Percentiles rank a stretch among this genome's conserved stretches.
Evolutionary conservation across 2,888 invertebrate species (phyloP).

Genomic region (Megamerina dolium): DNA sequence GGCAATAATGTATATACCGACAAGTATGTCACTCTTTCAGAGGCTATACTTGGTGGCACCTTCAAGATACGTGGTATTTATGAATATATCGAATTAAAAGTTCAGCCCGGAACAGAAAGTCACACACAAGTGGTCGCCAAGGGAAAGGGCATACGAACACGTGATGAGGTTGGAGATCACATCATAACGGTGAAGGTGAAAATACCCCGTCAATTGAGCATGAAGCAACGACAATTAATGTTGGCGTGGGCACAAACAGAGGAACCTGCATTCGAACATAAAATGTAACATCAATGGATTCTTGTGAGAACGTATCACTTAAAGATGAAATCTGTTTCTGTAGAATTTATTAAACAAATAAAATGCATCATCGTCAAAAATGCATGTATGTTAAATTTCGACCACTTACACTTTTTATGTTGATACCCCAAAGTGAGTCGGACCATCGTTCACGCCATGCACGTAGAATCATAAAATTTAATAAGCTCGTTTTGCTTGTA

Average conservation of each 20-base stretch:
- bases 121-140: conserved; percentile 35
- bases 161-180: conserved; percentile 35
- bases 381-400: neutral
- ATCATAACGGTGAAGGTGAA: conserved; percentile 39
- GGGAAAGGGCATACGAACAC: conserved; percentile 35
- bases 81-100: conserved; percentile 33
- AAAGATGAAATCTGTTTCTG: too few species aligned
- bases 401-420: conserved; percentile 75
- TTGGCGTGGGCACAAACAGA: conserved; percentile 38
- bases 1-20: conserved; percentile 40
- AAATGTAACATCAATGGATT: too few species aligned
- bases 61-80: conserved; percentile 40
- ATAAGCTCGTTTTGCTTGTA: conserved; percentile 73
- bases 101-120: conserved; percentile 41
- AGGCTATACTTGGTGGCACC: conserved; percentile 41
- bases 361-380: neutral
- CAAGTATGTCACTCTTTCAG: conserved; percentile 36
- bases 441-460: conserved; percentile 96
- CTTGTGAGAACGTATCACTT: too few species aligned
- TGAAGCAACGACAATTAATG: conserved; percentile 42
- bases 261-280: conserved; percentile 34
- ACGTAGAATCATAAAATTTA: conserved; percentile 54
- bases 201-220: conserved; percentile 36
- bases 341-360: too few species aligned
- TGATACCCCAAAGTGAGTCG: conserved; percentile 92